Evolutionary conservation across 1,140 invertebrate species (phyloP), one percentile per base, ranked within the genome.

Genomic region (Idris sp.): DNA sequence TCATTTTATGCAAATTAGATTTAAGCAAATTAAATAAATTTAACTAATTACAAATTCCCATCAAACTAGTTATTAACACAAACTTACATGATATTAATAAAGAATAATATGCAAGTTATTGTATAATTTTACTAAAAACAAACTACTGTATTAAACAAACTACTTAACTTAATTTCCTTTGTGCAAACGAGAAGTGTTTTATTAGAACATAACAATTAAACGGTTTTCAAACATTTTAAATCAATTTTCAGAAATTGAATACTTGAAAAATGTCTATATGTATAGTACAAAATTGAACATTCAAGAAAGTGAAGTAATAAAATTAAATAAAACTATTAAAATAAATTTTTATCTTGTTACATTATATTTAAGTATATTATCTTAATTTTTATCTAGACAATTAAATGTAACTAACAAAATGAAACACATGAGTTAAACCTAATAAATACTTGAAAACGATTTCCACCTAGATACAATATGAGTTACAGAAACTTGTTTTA

Each of bases 161-260:
- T 10, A 54, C 49, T 54, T 54, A 54, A 54, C 49, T 54, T 36
- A 54, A 54, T 54, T 54, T 40, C 22, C 13, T 40, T 28, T 54
- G 25, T 40, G 25, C 9, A 40, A 40, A 25, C 25, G 25, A 40
- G 36, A 10, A 28, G 16, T 35, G 8, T 54, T 54, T 54, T 18
- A 54, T 40, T 54, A 40, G 25, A 38, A 30, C 35, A 13, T 40
- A 54, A 54, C n/a, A n/a, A n/a, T 54, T 41, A 54, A 54, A 54
- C 11, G 11, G 16, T 54, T 40, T 28, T 40, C 35, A 40, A 40
- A 54, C 40, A 40, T 36, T 28, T 54, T 16, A 36, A 53, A 53
- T 22, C 35, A 18, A 49, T 49, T 35, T 13, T 15, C 1, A 51
- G 15, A 6, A 36, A 51, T 51, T 36, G 18, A n/a, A n/a, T n/a